These are phyloP conservation scores for Plebejus anna DNA, from an alignment of 2,888 invertebrate species.

Conservation along the genomic window DNA sequence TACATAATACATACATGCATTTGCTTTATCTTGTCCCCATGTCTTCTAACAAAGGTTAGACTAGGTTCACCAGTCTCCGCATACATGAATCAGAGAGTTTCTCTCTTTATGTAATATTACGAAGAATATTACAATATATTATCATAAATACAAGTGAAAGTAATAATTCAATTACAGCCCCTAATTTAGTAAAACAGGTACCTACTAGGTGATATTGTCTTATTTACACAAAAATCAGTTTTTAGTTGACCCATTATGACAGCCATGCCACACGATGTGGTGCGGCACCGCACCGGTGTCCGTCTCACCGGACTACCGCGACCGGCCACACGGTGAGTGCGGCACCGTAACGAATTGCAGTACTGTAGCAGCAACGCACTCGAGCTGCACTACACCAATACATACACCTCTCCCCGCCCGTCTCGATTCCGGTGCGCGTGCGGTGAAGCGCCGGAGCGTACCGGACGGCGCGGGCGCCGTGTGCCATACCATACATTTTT, in stretches of 20 bases:
- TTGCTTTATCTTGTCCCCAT: not conserved
- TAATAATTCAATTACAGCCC: not conserved
- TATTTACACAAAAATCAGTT: not conserved
- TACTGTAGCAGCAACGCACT: too few relatives aligned
- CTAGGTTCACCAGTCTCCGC: constrained; percentile 1
- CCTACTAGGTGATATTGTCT: not conserved
- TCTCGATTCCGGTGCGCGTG: too few relatives aligned
- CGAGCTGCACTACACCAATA: too few relatives aligned
- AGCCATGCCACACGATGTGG: too few relatives aligned
- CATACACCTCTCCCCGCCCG: too few relatives aligned
- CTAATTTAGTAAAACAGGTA: not conserved
- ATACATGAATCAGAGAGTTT: not conserved
- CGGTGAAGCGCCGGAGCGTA: too few relatives aligned
- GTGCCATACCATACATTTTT: too few relatives aligned
- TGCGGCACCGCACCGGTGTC: too few relatives aligned
- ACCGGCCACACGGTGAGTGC: too few relatives aligned
- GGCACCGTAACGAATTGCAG: too few relatives aligned
- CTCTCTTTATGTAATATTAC: not conserved
- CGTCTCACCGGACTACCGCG: too few relatives aligned
- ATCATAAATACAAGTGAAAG: not conserved
- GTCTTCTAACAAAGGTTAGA: constrained; percentile 8
- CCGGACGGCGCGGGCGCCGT: too few relatives aligned
- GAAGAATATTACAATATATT: not conserved
- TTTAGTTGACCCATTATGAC: not conserved
- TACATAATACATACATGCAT: not conserved